Base-by-base conservation (phyloP, 2,888 invertebrate species). In the Phyllotreta cruciferae region DNA sequence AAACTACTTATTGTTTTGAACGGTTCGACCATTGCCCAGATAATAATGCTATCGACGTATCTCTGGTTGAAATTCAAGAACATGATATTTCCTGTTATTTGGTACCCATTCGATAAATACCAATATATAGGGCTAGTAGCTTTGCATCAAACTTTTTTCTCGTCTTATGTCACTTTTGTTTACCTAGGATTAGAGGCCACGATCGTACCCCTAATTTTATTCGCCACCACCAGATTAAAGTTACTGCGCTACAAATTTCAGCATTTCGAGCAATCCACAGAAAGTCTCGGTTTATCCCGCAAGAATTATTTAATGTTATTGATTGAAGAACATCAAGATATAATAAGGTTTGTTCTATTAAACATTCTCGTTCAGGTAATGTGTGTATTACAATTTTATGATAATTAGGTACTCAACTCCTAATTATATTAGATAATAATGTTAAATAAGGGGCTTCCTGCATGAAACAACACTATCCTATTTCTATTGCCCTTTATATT, bases 331-430 rank as follows among this genome's bases (percentile, higher is more conserved):
- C 52, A 52, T 52, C 37, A 52, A 7, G 38, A 52, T 52, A 38
- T 38, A 14, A 52, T 52, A 37, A 52, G 52, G 52, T 52, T 52
- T 37, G 50, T 35, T 24, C n/a, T n/a, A n/a, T n/a, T n/a, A n/a
- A n/a, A n/a, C n/a, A n/a, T n/a, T n/a, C n/a, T n/a, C n/a, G n/a
- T n/a, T n/a, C n/a, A n/a, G n/a, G n/a, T n/a, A n/a, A n/a, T n/a
- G n/a, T n/a, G n/a, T n/a, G n/a, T n/a, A n/a, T n/a, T n/a, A n/a
- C n/a, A n/a, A n/a, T n/a, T n/a, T n/a, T n/a, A n/a, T n/a, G n/a
- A n/a, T n/a, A n/a, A n/a, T n/a, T n/a, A n/a, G n/a, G n/a, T n/a
- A n/a, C n/a, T n/a, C n/a, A n/a, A n/a, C n/a, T n/a, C n/a, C n/a
- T n/a, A n/a, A n/a, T n/a, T n/a, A n/a, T n/a, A n/a, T n/a, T n/a